phyloP scores from a whole-genome alignment of 2,113 vertebrate species.

The Helogale parvula region DNA sequence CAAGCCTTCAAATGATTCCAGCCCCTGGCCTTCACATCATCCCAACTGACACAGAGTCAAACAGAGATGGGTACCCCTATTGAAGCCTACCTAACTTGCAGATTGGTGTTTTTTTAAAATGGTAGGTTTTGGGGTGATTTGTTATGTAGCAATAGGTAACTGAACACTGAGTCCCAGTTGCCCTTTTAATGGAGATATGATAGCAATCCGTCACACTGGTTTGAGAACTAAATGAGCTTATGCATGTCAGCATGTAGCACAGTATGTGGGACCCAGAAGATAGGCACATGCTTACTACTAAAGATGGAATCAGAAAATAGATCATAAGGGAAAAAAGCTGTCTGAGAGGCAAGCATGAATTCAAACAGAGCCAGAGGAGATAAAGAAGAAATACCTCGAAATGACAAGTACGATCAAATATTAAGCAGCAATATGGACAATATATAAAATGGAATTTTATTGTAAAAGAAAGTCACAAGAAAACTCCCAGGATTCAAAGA shows the following conservation, averaged over 20 bases:
- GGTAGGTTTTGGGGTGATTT: not conserved
- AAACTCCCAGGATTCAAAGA: not conserved
- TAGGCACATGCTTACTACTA: not conserved
- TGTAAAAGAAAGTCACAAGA: not conserved
- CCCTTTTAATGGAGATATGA: not conserved
- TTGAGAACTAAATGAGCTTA: not conserved
- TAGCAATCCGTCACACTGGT: not conserved
- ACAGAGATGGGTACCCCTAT: not conserved
- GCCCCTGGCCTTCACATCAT: not conserved
- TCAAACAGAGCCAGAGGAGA: not conserved
- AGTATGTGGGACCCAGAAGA: not conserved
- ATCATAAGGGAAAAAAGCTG: not conserved
- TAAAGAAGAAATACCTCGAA: not conserved
- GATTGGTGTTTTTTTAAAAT: not conserved
- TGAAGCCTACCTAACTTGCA: not conserved
- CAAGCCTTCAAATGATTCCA: not conserved
- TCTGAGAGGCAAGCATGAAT: not conserved
- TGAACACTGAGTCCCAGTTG: not conserved
- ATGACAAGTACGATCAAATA: not conserved
- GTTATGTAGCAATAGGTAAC: not conserved
- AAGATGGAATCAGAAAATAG: not conserved
- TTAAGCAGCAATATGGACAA: not conserved
- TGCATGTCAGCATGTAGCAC: not conserved
- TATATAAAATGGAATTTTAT: not conserved
- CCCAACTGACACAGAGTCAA: not conserved